Base-by-base conservation (phyloP, 1,140 invertebrate genomes). In the Cydia amplana region DNA sequence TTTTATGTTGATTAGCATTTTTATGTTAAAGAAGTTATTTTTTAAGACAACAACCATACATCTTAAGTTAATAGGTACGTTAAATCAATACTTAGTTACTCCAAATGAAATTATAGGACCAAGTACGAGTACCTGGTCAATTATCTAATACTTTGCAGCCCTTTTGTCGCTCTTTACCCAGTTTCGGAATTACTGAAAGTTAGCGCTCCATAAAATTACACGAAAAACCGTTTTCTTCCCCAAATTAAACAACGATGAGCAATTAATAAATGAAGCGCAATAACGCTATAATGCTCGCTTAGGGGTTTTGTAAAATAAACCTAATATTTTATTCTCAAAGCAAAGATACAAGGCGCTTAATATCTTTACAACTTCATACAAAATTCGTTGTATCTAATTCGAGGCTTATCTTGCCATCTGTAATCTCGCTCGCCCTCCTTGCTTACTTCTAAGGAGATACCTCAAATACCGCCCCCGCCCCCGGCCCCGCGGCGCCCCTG, bases 321-420 rank as follows among this genome's bases (percentile, higher is more conserved):
- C 85, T 86, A 82, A 88, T 91, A 89, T 89, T 87, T 89, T 88
- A 92, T 91, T 90, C 89, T 89, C 85, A 90, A 88, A 91, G 87
- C 79, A 79, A 85, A 79, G 77, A 74, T 79, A 81, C 78, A 84
- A 82, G 82, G 80, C 79, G 82, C 81, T 88, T 88, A 86, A 88
- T 86, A 85, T 87, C 87, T 88, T 86, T 87, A 86, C 81, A 88
- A 87, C 78, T 88, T 92, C 91, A 91, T 92, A 90, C 88, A 85
- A 90, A 89, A 92, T 92, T 91, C 85, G 87, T 88, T 89, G 88
- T 91, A 90, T 90, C 87, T 90, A 92, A 90, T 90, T 90, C 87
- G 79, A 81, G 83, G 91, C 87, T 92, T 92, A 91, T 91, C 91
- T 84, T 91, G 88, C 84, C 89, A 91, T 90, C 87, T 90, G 85